These are phyloP conservation scores for Drosophila algonquin DNA, from an alignment of 2,888 invertebrate species.

Conservation along the genomic window DNA sequence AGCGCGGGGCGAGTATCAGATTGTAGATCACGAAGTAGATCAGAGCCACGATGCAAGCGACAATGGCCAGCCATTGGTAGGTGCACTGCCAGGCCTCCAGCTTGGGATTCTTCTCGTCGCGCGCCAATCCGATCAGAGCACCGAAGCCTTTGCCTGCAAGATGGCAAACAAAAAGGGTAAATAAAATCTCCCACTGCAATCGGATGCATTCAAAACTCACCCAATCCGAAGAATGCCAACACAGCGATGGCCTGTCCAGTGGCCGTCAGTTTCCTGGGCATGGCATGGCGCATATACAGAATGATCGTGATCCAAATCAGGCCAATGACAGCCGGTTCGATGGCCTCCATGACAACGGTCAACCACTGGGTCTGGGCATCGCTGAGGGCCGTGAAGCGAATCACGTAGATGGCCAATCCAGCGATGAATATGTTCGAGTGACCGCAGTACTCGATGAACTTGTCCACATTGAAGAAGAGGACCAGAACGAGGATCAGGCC, in stretches of 20 bases:
- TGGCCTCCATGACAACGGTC: slow-evolving; percentile 88
- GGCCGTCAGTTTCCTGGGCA: slow-evolving; percentile 90
- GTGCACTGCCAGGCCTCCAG: slow-evolving; percentile 84
- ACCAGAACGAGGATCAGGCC: slow-evolving; percentile 76
- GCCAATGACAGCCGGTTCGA: slow-evolving; percentile 91
- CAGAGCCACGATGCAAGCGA: slow-evolving; percentile 87
- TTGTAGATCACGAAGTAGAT: slow-evolving; percentile 90
- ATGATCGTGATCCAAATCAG: slow-evolving; percentile 92
- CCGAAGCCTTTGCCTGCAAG: slow-evolving; percentile 89
- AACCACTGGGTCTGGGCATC: slow-evolving; percentile 86
- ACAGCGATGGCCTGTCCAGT: slow-evolving; percentile 92
- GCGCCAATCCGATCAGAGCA: slow-evolving; percentile 86
- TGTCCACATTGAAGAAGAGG: slow-evolving; percentile 88
- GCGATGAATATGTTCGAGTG: slow-evolving; percentile 92
- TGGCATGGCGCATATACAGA: slow-evolving; percentile 91
- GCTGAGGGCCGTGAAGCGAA: slow-evolving; percentile 88
- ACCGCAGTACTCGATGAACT: slow-evolving; percentile 92
- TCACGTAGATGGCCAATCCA: slow-evolving; percentile 92
- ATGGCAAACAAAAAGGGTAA: fast-evolving
- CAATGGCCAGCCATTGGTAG: slow-evolving; percentile 87
- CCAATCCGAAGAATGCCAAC: slow-evolving; percentile 91
- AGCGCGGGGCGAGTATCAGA: slow-evolving; percentile 89
- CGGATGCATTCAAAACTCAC: slow-evolving; percentile 80
- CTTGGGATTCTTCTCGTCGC: slow-evolving; percentile 81
- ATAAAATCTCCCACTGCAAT: neutral